These are phyloP conservation scores for Mus pahari DNA, from an alignment of 2,113 vertebrate genomes.

Conservation along the genomic window DNA sequence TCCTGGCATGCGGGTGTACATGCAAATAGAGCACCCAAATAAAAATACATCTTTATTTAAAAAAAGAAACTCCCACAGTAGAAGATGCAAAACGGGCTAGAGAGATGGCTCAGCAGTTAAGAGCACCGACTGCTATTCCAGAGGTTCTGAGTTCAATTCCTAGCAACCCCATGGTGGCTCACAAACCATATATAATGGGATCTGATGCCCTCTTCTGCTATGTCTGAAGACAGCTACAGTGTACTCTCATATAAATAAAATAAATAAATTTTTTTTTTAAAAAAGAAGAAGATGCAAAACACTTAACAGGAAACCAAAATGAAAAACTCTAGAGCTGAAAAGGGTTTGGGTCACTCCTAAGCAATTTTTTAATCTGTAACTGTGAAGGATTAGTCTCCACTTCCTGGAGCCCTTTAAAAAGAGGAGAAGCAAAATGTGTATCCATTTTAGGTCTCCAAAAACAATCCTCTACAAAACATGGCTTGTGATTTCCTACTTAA, in stretches of 20 bases:
- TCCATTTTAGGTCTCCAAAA: background rate
- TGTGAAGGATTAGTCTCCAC: background rate
- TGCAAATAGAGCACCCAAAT: too few species aligned
- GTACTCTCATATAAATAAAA: too few species aligned
- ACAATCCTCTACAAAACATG: slow-evolving; percentile 23
- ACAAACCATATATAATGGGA: too few species aligned
- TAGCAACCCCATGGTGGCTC: too few species aligned
- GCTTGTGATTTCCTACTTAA: background rate
- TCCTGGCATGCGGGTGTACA: too few species aligned
- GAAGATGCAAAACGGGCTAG: background rate
- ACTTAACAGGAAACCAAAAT: background rate
- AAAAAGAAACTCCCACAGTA: slow-evolving; percentile 14
- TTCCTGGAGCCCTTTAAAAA: slow-evolving; percentile 26
- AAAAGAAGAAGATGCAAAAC: background rate
- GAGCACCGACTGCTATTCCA: too few species aligned
- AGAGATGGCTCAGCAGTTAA: too few species aligned
- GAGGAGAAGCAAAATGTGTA: background rate
- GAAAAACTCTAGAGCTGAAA: background rate
- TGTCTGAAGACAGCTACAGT: too few species aligned
- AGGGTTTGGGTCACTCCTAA: slow-evolving; percentile 38
- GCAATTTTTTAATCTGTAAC: slow-evolving; percentile 1
- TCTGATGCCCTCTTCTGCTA: too few species aligned
- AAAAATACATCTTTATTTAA: too few species aligned
- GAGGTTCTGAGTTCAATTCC: too few species aligned
- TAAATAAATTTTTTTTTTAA: too few species aligned